These are phyloP conservation scores for Neotoxoptera formosana DNA, from an alignment of 1,140 invertebrate species.

Conservation along the genomic window DNA sequence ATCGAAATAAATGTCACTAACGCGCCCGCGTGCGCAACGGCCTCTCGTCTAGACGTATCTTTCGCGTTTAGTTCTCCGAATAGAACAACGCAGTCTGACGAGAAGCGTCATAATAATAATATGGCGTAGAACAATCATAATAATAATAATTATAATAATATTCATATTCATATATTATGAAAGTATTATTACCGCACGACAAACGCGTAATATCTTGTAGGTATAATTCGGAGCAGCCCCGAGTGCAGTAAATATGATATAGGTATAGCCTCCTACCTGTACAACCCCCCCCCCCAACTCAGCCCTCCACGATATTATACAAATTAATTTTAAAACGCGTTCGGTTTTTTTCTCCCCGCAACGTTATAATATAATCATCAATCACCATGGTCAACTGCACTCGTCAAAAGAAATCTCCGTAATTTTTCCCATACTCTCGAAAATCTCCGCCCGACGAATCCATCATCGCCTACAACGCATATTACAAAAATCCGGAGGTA, in stretches of 20 bases:
- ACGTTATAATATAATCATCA: background rate
- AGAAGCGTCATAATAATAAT: too few species aligned
- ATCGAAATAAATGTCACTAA: too few species aligned
- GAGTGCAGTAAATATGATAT: too few species aligned
- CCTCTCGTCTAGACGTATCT: too few species aligned
- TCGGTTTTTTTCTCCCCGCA: background rate
- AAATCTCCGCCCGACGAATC: background rate
- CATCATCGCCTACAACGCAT: background rate
- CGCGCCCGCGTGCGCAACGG: too few species aligned
- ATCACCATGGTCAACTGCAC: background rate
- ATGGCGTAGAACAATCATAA: too few species aligned
- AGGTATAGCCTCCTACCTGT: background rate
- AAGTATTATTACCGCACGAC: too few species aligned
- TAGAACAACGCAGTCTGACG: too few species aligned
- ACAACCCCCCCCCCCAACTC: background rate
- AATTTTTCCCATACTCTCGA: background rate
- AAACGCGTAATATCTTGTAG: background rate
- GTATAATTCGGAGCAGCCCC: background rate
- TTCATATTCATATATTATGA: too few species aligned
- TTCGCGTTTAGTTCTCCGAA: too few species aligned
- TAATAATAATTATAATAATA: too few species aligned
- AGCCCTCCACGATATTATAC: background rate
- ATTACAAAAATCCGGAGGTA: background rate
- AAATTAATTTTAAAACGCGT: background rate
- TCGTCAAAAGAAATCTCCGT: background rate